Conservation (phyloP, 2,113 vertebrate genomes). For the Microtus pennsylvanicus region DNA sequence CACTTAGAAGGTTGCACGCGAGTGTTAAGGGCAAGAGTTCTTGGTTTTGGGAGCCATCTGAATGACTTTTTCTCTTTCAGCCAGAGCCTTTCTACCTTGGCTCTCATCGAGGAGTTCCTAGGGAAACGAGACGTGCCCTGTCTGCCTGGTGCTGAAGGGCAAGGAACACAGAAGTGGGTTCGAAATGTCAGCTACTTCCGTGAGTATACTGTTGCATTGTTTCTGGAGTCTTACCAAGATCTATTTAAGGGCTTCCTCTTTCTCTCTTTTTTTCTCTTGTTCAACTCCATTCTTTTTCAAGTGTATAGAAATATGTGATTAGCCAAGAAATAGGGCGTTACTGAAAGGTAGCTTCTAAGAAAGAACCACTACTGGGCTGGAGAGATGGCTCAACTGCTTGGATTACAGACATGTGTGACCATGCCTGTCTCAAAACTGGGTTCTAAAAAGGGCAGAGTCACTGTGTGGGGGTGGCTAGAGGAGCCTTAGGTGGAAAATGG, state of each 20-base stretch:
- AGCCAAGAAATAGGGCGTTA: slow-evolving; percentile 1
- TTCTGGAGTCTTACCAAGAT: not conserved
- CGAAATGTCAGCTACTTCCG: slow-evolving; percentile 97
- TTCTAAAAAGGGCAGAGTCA: not conserved
- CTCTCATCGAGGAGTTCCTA: slow-evolving; percentile 98
- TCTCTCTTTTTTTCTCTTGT: not conserved
- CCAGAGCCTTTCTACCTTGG: slow-evolving; percentile 97
- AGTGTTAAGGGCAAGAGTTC: not conserved
- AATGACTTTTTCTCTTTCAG: slow-evolving; percentile 85
- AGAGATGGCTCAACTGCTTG: not conserved
- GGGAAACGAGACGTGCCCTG: slow-evolving; percentile 92
- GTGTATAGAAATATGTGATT: not conserved
- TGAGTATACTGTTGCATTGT: slow-evolving; percentile 87
- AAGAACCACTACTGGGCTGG: not conserved
- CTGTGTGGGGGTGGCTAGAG: not conserved
- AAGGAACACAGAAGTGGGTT: slow-evolving; percentile 92
- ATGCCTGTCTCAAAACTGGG: too few species aligned
- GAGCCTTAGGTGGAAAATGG: not conserved
- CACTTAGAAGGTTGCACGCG: not conserved
- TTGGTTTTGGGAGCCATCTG: slow-evolving; percentile 57
- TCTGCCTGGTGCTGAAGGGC: slow-evolving; percentile 86
- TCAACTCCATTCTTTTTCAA: not conserved
- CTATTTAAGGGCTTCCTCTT: slow-evolving; percentile 20
- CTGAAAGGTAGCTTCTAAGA: not conserved
- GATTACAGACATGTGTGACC: not conserved